Base-by-base conservation (phyloP, 2,113 vertebrate genomes). In the Nicator chloris region DNA sequence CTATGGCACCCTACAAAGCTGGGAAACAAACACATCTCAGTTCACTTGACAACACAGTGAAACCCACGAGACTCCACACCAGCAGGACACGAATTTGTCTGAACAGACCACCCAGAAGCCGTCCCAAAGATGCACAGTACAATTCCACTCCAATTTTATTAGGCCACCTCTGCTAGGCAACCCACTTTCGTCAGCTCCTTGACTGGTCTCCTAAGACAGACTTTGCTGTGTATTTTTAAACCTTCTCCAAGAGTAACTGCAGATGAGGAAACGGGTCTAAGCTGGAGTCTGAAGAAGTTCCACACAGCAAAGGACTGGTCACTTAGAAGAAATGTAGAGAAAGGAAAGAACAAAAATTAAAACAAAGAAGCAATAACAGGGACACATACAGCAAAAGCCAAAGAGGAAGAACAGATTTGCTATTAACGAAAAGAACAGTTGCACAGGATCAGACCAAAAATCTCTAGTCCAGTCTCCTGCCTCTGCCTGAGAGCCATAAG, bases 1-100 rank as follows among this genome's bases (percentile, higher is more conserved):
- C 84, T 89, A 94, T 44, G 18, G 2, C 82, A 92, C 76, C 85
- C 95, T 88, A 90, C 2, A 37, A 88, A 59, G 68, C 86, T 93
- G 82, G 87, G 90, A 96, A 97, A 93, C 85, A 94, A 96, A 90
- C 85, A 94, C 31, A 95, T 50, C 94, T 95, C 68, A 88, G 85
- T 70, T 90, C 72, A 92, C 82, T 78, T 92, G 78, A 90, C 80
- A 85, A 54, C 71, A 72, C 49, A 49, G 64, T 26, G 69, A 94
- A 91, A 88, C 82, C 85, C 63, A 2, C 60, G 2, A 92, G n/a
- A 90, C 69, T 87, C 86, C 83, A 86, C 45, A 54, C 42, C 20
- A 6, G 70, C 17, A 83, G 69, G 69, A 95, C 20, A 1, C 0
- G 1, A 66, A 86, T 69, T 83, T 9, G 2, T 75, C 83, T 23